These are phyloP conservation scores for Aepyceros melampus DNA, from an alignment of 2,113 vertebrate species.

Conservation along the genomic window DNA sequence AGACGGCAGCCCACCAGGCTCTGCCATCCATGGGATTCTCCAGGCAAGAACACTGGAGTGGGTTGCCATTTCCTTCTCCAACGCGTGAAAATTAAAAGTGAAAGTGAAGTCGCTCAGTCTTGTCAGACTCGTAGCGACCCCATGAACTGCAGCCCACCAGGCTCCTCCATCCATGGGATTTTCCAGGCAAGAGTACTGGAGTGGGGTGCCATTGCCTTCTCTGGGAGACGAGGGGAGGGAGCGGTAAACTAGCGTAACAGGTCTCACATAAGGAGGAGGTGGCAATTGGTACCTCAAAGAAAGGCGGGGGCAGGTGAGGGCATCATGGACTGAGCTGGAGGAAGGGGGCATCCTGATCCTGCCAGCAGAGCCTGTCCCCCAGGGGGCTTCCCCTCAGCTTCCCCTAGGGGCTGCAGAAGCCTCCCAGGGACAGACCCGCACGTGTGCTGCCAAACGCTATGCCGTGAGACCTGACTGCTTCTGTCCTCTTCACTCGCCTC, in stretches of 20 bases:
- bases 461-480: fast-evolving
- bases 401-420: neutral
- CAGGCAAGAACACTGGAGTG: too few species aligned
- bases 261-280: fast-evolving
- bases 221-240: fast-evolving
- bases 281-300: fast-evolving
- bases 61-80: too few species aligned
- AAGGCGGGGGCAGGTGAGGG: neutral
- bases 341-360: too few species aligned
- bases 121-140: too few species aligned
- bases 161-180: too few species aligned
- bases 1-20: too few species aligned
- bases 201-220: too few species aligned
- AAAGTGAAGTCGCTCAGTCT: too few species aligned
- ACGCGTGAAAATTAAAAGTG: too few species aligned
- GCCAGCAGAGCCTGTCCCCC: neutral
- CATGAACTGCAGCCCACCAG: too few species aligned
- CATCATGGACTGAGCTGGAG: fast-evolving
- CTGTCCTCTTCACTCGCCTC: fast-evolving
- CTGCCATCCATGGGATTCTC: too few species aligned
- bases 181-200: too few species aligned
- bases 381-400: neutral
- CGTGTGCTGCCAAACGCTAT: fast-evolving
- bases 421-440: neutral
- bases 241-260: fast-evolving